Evolutionary conservation across 2,888 invertebrate species (phyloP), one percentile per base, ranked within the genome.

Genomic region (Hypolimnas misippus): DNA sequence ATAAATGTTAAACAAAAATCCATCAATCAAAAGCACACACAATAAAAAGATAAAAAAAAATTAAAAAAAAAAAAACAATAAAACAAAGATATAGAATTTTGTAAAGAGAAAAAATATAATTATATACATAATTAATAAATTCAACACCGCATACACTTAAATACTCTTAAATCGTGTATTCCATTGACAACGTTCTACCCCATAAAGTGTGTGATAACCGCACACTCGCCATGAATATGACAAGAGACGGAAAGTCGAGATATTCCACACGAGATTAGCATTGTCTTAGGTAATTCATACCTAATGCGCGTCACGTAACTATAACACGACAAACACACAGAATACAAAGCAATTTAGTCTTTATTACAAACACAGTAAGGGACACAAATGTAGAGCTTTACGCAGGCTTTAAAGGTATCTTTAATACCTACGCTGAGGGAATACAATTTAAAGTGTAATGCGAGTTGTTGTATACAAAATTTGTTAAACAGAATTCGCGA

Each of bases 241-340:
- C 49, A 29, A 31, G 12, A 8, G 44, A 19, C 16, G 17, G 17
- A 42, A 42, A 16, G 12, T n/a, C 3, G 5, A 40, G 31, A 51
- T 51, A n/a, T 51, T 52, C 33, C 10, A 14, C 14, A 7, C 17
- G 21, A 40, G 21, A 58, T 60, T 38, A 60, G 4, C 53, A 5
- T 19, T 14, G 51, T 40, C 46, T 49, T n/a, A 14, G 35, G n/a
- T 49, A 35, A 35, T 57, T 61, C 54, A 56, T 64, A 31, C 7
- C 19, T 21, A 57, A 57, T 29, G 42, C 57, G 17, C 33, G 19
- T 51, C 57, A 65, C 65, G 55, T 55, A 55, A 38, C 21, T 25
- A 38, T 19, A 12, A 33, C 57, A n/a, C 55, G 38, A 58, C 38
- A 51, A 19, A 12, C n/a, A 57, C 57, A 50, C 7, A 7, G n/a